Evolutionary conservation across 2,797 vertebrate genomes (phyloP).

Genomic region (Adelosebastes latens): DNA sequence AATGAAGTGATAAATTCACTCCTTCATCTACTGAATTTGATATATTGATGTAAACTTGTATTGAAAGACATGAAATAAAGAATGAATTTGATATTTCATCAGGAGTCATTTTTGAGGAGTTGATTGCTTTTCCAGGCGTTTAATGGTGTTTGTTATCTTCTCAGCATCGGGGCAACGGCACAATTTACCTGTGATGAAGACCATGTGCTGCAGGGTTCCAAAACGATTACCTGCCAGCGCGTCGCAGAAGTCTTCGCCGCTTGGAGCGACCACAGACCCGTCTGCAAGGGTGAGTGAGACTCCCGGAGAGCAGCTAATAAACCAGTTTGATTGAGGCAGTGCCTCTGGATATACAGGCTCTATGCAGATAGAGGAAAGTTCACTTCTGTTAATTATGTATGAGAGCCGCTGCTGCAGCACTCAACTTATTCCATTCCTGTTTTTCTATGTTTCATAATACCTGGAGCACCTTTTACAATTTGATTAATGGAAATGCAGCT

Average conservation of each 20-base stretch:
- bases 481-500: conserved; percentile 74
- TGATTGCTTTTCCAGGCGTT: conserved; percentile 55
- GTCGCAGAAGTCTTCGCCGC: conserved; percentile 98
- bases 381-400: conserved; percentile 81
- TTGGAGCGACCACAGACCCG: conserved; percentile 98
- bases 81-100: conserved; percentile 42
- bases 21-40: background rate
- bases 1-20: background rate
- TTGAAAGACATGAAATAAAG: conserved; percentile 32
- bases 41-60: background rate
- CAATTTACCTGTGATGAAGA: conserved; percentile 97
- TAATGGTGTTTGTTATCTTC: conserved; percentile 68
- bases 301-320: conserved; percentile 72
- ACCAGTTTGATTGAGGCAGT: conserved; percentile 76
- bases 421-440: conserved; percentile 46
- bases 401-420: conserved; percentile 59
- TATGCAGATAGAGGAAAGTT: conserved; percentile 73
- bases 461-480: conserved; percentile 71
- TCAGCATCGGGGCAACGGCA: conserved; percentile 92
- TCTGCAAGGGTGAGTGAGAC: conserved; percentile 93
- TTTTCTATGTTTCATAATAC: conserved; percentile 66
- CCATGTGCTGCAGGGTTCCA: conserved; percentile 97
- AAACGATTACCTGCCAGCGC: conserved; percentile 96
- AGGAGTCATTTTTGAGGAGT: conserved; percentile 46
- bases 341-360: conserved; percentile 67